phyloP scores from a whole-genome alignment of 2,888 invertebrate genomes.

The Leucophora obtusa region DNA sequence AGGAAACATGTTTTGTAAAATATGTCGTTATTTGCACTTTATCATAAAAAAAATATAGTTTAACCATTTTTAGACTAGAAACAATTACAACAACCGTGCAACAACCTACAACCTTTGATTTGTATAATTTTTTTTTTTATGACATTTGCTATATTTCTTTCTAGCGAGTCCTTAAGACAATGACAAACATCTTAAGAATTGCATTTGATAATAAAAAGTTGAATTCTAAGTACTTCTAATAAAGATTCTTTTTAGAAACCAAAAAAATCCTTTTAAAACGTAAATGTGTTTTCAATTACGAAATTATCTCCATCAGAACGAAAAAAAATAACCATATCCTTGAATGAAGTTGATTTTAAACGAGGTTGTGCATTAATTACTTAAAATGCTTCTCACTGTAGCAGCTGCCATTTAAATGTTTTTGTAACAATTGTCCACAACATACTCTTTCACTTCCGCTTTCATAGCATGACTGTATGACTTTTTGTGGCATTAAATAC shows the following conservation, averaged over 20 bases:
- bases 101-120: too few relatives aligned
- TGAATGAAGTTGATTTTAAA: background rate
- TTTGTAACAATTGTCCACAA: slow-evolving; percentile 21
- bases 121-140: too few relatives aligned
- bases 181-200: background rate
- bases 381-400: slow-evolving; percentile 22
- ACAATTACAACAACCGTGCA: too few relatives aligned
- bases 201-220: background rate
- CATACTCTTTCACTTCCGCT: slow-evolving; percentile 44
- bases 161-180: too few relatives aligned
- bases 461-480: background rate
- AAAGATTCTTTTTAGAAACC: background rate
- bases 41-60: too few relatives aligned
- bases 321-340: slow-evolving; percentile 5
- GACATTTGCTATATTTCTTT: too few relatives aligned
- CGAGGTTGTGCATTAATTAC: slow-evolving; percentile 17
- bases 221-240: background rate
- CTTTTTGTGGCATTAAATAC: background rate
- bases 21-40: too few relatives aligned
- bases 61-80: too few relatives aligned
- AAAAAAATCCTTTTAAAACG: background rate
- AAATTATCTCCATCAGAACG: background rate
- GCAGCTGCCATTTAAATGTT: slow-evolving; percentile 45
- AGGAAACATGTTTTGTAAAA: background rate
- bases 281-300: background rate